Percentiles rank a stretch among this genome's conserved stretches.
These are phyloP conservation scores for Arvicanthis niloticus DNA, from an alignment of 2,113 vertebrate genomes.

Conservation along the genomic window DNA sequence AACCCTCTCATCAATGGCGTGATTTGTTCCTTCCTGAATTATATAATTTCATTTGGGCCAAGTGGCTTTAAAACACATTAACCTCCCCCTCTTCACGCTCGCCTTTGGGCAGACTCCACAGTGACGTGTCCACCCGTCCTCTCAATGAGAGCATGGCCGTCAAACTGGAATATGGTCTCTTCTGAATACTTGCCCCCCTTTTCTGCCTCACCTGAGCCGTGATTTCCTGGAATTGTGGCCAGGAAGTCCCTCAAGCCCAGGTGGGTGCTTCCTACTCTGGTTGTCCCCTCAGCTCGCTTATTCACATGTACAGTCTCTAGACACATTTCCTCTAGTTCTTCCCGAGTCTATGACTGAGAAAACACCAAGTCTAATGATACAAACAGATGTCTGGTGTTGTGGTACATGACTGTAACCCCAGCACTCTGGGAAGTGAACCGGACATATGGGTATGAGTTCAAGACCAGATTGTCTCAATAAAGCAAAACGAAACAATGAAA, in stretches of 20 bases:
- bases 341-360: accelerated
- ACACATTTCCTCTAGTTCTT: accelerated
- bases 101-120: constrained; percentile 34
- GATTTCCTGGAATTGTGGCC: accelerated
- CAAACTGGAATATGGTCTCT: neutral
- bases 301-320: neutral
- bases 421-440: neutral
- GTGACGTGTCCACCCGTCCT: neutral
- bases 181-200: neutral
- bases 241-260: neutral
- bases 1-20: neutral
- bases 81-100: neutral
- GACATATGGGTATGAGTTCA: neutral
- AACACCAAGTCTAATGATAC: neutral
- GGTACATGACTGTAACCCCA: neutral
- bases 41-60: constrained; percentile 73
- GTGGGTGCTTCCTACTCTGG: neutral
- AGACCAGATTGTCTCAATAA: neutral
- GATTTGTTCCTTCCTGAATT: constrained; percentile 65
- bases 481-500: neutral
- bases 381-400: neutral
- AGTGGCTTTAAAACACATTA: constrained; percentile 75
- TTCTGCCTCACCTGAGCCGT: too few relatives aligned
- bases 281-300: neutral
- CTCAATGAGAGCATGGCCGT: accelerated